Base-by-base conservation (phyloP, 1,140 invertebrate species). In the Carposina sasakii region DNA sequence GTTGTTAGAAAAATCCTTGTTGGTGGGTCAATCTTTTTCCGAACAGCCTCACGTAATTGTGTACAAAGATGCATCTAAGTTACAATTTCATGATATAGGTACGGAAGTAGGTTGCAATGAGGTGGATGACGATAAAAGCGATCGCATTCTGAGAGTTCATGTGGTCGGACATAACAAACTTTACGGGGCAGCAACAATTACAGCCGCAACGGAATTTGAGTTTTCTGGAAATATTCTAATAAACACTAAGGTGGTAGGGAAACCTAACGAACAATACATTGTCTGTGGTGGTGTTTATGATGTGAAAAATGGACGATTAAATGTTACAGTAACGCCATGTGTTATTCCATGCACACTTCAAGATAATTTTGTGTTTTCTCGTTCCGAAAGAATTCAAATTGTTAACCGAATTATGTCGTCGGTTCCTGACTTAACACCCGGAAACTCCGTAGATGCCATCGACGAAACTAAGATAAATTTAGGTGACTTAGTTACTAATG, bases 1-100 rank as follows among this genome's bases (percentile, higher is more conserved):
- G 19, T 31, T 49, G 12, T 22, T 49, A 12, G 37, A 49, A 30
- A 49, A 40, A 26, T 24, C 47, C 10, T n/a, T 49, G 13, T 28
- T 41, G 13, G 13, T 49, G 9, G 36, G 47, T 13, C 46, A 48
- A 20, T 26, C 46, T 26, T 48, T 39, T 28, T 39, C 46, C 2
- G 46, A 48, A 33, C 36, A 41, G 22, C 19, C 28, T n/a, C 36
- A 49, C 15, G 33, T 49, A 12, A 33, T 19, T 6, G 37, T 31
- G 2, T 24, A 49, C 19, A 49, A 41, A 19, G 22, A 30, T 28
- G 8, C 17, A 9, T 10, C 36, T 3, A 26, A 40, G 8, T 16
- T 49, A n/a, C 3, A 41, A 31, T 49, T 49, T 24, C 17, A 19
- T 6, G 3, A 37, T 4, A 17, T 19, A 3, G 19, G 19, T 37